Percentiles rank a stretch among this genome's conserved stretches.
Evolutionary conservation across 2,113 vertebrate genomes (phyloP).

Genomic region (Nesogale talazaci): DNA sequence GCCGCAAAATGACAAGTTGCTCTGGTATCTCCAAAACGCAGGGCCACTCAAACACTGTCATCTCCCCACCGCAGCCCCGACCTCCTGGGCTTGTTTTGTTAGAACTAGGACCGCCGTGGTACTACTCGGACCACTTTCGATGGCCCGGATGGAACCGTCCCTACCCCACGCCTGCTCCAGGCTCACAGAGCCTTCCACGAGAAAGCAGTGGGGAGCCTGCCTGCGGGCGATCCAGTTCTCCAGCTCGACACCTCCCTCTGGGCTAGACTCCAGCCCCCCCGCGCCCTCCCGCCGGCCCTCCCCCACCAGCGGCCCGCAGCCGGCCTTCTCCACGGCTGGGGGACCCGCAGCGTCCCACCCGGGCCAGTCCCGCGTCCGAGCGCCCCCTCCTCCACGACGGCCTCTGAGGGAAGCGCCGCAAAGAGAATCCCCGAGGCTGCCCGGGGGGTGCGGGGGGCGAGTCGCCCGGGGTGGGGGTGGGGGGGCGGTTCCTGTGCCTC

Average conservation of each 20-base stretch:
- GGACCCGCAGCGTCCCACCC: neutral
- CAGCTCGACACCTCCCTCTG: neutral
- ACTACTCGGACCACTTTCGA: neutral
- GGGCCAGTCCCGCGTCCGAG: neutral
- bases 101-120: slow-evolving; percentile 20
- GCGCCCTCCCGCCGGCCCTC: too few relatives aligned
- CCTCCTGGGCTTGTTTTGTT: neutral
- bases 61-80: neutral
- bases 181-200: neutral
- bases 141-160: neutral
- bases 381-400: too few relatives aligned
- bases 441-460: too few relatives aligned
- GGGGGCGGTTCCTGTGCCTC: too few relatives aligned
- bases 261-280: fast-evolving
- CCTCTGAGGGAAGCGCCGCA: fast-evolving
- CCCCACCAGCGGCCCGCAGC: too few relatives aligned
- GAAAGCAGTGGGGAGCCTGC: neutral
- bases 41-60: neutral
- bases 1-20: neutral
- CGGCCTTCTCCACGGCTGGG: too few relatives aligned
- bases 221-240: neutral
- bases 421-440: neutral
- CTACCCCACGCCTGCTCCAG: neutral
- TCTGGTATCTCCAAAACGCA: neutral
- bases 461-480: neutral